Conservation (phyloP, 1,140 invertebrate genomes). For the Thaumetopoea pityocampa region DNA sequence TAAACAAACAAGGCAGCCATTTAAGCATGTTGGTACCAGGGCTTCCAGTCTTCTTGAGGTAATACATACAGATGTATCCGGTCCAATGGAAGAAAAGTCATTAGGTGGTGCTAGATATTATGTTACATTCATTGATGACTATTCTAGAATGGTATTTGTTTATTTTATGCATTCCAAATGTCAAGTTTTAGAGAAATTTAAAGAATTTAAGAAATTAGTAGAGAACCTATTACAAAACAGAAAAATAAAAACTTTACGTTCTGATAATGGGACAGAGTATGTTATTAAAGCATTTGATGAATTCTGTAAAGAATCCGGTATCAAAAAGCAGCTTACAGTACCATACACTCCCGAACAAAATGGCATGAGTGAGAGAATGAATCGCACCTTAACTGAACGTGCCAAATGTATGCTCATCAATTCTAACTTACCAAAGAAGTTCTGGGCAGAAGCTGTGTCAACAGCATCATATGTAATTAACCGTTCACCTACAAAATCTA, state of each 20-base stretch:
- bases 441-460: not conserved
- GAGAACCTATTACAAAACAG: too few relatives aligned
- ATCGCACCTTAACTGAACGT: not conserved
- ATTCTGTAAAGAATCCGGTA: too few relatives aligned
- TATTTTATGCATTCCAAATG: conserved; percentile 1
- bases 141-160: too few relatives aligned
- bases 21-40: too few relatives aligned
- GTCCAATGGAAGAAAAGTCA: conserved; percentile 3
- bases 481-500: not conserved
- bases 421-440: not conserved
- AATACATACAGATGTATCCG: too few relatives aligned
- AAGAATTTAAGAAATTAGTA: conserved; percentile 4
- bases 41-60: conserved; percentile 2
- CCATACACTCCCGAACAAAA: not conserved
- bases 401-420: not conserved
- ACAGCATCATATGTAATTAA: not conserved
- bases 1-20: conserved; percentile 1
- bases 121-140: too few relatives aligned
- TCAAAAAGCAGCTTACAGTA: not conserved
- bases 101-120: conserved; percentile 1
- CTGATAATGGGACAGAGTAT: too few relatives aligned
- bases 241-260: too few relatives aligned
- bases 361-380: not conserved
- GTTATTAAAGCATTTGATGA: too few relatives aligned
- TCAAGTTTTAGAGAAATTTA: not conserved